Percentiles rank a stretch among this genome's conserved stretches.
phyloP scores from a whole-genome alignment of 2,113 vertebrate genomes.

The Carassius auratus region DNA sequence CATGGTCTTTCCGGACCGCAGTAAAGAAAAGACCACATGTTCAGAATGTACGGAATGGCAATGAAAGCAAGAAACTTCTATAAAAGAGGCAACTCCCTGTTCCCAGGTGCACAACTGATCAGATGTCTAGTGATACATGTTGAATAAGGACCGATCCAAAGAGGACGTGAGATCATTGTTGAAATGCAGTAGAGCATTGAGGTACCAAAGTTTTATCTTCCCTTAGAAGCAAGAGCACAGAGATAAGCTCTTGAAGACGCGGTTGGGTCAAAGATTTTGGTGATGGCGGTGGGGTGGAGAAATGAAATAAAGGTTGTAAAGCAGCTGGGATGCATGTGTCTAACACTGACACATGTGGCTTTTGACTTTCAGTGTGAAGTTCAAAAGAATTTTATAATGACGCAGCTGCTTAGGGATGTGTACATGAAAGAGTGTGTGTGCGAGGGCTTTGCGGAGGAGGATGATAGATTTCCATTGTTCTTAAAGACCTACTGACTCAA shows the following conservation, averaged over 20 bases:
- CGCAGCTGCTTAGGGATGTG: slow-evolving; percentile 73
- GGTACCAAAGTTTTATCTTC: slow-evolving; percentile 2
- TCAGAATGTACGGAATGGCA: background rate
- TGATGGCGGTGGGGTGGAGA: slow-evolving; percentile 24
- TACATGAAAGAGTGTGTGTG: slow-evolving; percentile 60
- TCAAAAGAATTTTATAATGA: slow-evolving; percentile 80
- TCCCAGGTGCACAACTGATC: slow-evolving; percentile 29
- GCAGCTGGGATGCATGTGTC: slow-evolving; percentile 82
- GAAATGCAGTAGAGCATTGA: slow-evolving; percentile 22
- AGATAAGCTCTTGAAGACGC: slow-evolving; percentile 16
- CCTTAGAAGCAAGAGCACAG: background rate
- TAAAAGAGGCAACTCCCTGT: slow-evolving; percentile 15
- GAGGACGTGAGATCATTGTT: slow-evolving; percentile 15
- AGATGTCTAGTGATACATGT: background rate
- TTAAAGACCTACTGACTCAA: background rate
- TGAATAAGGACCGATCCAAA: background rate
- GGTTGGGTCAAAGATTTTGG: slow-evolving; percentile 13
- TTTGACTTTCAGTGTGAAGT: slow-evolving; percentile 79
- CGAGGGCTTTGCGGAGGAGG: slow-evolving; percentile 36
- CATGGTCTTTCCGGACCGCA: background rate
- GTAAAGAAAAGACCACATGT: slow-evolving; percentile 26
- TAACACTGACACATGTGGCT: slow-evolving; percentile 78
- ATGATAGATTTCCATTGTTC: slow-evolving; percentile 44
- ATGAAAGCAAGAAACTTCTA: slow-evolving; percentile 3
- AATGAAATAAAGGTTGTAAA: slow-evolving; percentile 67